These are phyloP conservation scores for Stomorhina lunata DNA, from an alignment of 2,888 invertebrate species.

Conservation along the genomic window DNA sequence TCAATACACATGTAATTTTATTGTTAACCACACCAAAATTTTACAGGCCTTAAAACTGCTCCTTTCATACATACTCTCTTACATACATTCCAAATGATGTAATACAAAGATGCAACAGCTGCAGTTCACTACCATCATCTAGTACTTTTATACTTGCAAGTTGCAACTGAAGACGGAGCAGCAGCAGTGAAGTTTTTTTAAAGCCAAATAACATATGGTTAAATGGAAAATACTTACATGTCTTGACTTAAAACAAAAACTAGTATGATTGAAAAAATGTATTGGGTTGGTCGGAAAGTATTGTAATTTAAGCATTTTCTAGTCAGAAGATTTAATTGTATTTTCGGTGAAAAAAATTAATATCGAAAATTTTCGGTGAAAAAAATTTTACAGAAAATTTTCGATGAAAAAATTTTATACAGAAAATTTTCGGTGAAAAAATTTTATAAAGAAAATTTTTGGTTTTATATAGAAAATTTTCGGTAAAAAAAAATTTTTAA, in stretches of 20 bases:
- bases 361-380: too few species aligned
- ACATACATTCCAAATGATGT: slow-evolving; percentile 47
- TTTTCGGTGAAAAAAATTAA: too few species aligned
- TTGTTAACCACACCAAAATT: slow-evolving; percentile 47
- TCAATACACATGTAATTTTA: slow-evolving; percentile 35
- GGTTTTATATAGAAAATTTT: too few species aligned
- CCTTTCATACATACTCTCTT: slow-evolving; percentile 27
- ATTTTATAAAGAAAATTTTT: too few species aligned
- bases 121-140: slow-evolving; percentile 22
- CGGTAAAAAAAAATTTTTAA: too few species aligned
- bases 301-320: too few species aligned
- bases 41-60: slow-evolving; percentile 10
- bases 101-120: slow-evolving; percentile 60
- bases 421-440: too few species aligned
- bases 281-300: too few species aligned
- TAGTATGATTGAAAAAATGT: not conserved
- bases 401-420: too few species aligned
- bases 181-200: too few species aligned
- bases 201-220: slow-evolving; percentile 56
- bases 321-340: too few species aligned
- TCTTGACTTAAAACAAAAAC: slow-evolving; percentile 6
- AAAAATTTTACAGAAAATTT: too few species aligned
- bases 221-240: slow-evolving; percentile 20
- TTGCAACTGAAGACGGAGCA: not conserved
- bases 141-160: slow-evolving; percentile 43